Percentiles rank a stretch among this genome's conserved stretches.
Evolutionary conservation across 2,113 vertebrate genomes (phyloP).

Genomic region (Phyllopteryx taeniolatus): DNA sequence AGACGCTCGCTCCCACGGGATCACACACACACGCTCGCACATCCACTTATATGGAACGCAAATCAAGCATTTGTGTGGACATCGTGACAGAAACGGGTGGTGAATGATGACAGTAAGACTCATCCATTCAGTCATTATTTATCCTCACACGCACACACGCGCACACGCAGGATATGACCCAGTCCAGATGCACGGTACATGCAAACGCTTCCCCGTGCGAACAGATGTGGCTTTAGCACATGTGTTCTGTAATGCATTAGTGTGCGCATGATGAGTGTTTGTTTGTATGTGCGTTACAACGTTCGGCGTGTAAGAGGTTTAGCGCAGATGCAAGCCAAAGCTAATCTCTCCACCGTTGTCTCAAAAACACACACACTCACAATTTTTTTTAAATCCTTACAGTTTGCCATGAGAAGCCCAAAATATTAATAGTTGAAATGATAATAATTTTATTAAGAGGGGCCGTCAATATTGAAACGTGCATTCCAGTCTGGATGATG

Average conservation of each 20-base stretch:
- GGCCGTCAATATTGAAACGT: not conserved
- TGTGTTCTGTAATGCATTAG: not conserved
- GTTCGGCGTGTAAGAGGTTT: conserved; percentile 51
- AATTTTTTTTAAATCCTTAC: not conserved
- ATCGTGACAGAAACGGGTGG: conserved; percentile 35
- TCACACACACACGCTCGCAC: conserved; percentile 1
- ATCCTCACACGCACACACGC: conserved; percentile 6
- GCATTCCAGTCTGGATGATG: too few species aligned
- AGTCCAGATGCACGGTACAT: conserved; percentile 57
- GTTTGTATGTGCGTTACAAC: conserved; percentile 21
- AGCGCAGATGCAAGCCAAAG: conserved; percentile 34
- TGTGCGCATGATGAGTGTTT: conserved; percentile 2
- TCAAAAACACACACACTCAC: not conserved
- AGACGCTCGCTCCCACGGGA: not conserved
- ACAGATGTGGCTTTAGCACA: conserved; percentile 52
- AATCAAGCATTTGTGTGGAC: conserved; percentile 13
- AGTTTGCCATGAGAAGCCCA: not conserved
- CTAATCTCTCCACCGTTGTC: conserved; percentile 17
- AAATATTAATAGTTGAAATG: not conserved
- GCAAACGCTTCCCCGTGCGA: conserved; percentile 44
- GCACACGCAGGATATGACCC: conserved; percentile 23
- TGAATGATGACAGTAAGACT: conserved; percentile 34
- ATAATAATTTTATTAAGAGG: not conserved
- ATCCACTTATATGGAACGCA: conserved; percentile 1
- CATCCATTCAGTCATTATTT: conserved; percentile 25